Evolutionary conservation across 2,797 vertebrate genomes (phyloP).

Genomic region (Hemibagrus guttatus): DNA sequence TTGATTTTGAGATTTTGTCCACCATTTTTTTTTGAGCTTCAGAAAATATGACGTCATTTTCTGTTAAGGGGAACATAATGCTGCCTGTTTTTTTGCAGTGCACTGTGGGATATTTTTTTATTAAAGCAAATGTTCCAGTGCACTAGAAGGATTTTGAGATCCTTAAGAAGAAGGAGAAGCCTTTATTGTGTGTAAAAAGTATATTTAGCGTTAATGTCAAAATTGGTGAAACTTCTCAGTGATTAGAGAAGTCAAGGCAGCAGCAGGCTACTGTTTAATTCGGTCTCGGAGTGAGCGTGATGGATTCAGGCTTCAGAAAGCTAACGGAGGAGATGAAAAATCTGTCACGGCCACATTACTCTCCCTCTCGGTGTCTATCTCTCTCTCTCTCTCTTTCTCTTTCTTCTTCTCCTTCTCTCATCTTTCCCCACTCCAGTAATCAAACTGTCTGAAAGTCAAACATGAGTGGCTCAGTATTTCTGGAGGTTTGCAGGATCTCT

Average conservation of each 20-base stretch:
- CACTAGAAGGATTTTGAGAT: too few species aligned
- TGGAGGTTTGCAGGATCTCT: conserved; percentile 13
- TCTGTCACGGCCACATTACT: conserved; percentile 11
- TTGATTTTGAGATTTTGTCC: too few species aligned
- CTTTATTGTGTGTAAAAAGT: not conserved
- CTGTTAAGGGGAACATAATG: too few species aligned
- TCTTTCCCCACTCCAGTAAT: conserved; percentile 31
- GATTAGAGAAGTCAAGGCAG: not conserved
- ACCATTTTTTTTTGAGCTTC: too few species aligned
- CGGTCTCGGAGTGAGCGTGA: conserved; percentile 18
- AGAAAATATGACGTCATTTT: too few species aligned
- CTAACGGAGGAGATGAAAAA: conserved; percentile 29
- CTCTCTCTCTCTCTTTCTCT: not conserved
- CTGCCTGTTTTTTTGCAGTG: too few species aligned
- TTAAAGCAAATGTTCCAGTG: too few species aligned
- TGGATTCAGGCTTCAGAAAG: conserved; percentile 34
- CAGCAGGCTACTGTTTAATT: conserved; percentile 23
- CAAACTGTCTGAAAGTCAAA: conserved; percentile 30
- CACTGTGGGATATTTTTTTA: too few species aligned
- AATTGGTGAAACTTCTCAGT: not conserved
- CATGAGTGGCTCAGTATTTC: conserved; percentile 23
- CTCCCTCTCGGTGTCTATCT: not conserved
- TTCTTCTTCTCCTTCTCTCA: not conserved
- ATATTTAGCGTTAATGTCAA: not conserved
- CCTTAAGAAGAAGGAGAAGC: too few species aligned